These are phyloP conservation scores for Atethmia centrago DNA, from an alignment of 2,888 invertebrate species.

Conservation along the genomic window DNA sequence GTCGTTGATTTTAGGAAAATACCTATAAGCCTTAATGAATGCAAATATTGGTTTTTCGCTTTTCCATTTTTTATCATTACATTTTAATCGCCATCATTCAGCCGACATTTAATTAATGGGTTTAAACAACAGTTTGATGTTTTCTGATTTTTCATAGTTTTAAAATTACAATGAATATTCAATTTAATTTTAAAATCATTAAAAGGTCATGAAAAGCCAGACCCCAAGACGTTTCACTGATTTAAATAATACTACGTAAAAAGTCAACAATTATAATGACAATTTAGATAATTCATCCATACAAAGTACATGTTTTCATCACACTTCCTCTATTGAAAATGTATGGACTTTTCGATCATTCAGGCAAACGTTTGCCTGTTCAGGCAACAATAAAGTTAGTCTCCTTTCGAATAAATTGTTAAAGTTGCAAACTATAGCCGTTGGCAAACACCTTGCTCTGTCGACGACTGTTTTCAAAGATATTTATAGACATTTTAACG, in stretches of 20 bases:
- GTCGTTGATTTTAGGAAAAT: neutral
- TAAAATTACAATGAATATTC: neutral
- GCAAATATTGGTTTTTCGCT: neutral
- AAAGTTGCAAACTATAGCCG: slow-evolving; percentile 62
- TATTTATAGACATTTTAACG: slow-evolving; percentile 61
- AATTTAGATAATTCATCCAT: neutral
- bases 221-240: neutral
- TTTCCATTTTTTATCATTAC: neutral
- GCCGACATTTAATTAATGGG: neutral
- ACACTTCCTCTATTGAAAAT: no score
- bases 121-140: neutral
- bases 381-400: slow-evolving; percentile 47
- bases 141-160: neutral
- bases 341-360: slow-evolving; percentile 41
- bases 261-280: neutral
- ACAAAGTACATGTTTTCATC: neutral
- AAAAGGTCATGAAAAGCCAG: neutral
- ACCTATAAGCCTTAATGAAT: neutral
- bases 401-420: slow-evolving; percentile 57
- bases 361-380: slow-evolving; percentile 13
- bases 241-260: neutral
- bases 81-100: no score
- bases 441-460: slow-evolving; percentile 62
- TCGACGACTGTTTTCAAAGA: slow-evolving; percentile 53
- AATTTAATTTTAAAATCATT: neutral